phyloP scores from a whole-genome alignment of 1,140 invertebrate species.

The Drosophila persimilis region DNA sequence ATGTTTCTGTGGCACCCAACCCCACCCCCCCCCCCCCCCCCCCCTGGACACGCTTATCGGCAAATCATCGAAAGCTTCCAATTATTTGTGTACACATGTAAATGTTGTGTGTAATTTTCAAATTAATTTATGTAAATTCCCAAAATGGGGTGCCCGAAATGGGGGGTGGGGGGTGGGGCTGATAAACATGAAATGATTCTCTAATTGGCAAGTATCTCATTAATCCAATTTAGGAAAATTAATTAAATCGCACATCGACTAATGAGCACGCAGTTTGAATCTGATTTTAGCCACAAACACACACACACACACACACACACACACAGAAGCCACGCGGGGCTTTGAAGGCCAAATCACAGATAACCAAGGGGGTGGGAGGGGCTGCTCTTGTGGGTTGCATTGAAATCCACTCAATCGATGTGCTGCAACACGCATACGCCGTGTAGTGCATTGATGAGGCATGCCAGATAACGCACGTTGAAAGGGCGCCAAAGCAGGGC shows the following conservation, averaged over 20 bases:
- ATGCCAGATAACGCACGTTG: constrained; percentile 32
- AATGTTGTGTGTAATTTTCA: constrained; percentile 52
- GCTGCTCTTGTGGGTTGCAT: constrained; percentile 10
- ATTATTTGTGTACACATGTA: constrained; percentile 68
- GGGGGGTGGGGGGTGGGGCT: too few species aligned
- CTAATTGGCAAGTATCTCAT: constrained; percentile 73
- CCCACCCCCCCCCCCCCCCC: background rate
- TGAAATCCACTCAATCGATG: constrained; percentile 60
- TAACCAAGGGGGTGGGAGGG: background rate
- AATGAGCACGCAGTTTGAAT: constrained; percentile 56
- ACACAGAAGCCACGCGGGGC: background rate
- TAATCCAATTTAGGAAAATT: constrained; percentile 79
- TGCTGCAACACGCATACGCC: constrained; percentile 53
- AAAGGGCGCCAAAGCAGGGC: background rate
- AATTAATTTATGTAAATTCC: constrained; percentile 77
- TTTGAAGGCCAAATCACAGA: constrained; percentile 38
- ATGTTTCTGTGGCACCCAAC: constrained; percentile 42
- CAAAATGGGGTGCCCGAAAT: background rate
- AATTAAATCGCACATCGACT: constrained; percentile 77
- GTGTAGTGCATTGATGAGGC: constrained; percentile 49
- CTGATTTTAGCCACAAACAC: constrained; percentile 45
- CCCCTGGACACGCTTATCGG: constrained; percentile 50
- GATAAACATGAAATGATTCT: constrained; percentile 51
- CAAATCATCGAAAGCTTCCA: constrained; percentile 59
- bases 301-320: too few species aligned